These are phyloP conservation scores for Agriopis leucophaearia DNA, from an alignment of 2,888 invertebrate species.

Conservation along the genomic window DNA sequence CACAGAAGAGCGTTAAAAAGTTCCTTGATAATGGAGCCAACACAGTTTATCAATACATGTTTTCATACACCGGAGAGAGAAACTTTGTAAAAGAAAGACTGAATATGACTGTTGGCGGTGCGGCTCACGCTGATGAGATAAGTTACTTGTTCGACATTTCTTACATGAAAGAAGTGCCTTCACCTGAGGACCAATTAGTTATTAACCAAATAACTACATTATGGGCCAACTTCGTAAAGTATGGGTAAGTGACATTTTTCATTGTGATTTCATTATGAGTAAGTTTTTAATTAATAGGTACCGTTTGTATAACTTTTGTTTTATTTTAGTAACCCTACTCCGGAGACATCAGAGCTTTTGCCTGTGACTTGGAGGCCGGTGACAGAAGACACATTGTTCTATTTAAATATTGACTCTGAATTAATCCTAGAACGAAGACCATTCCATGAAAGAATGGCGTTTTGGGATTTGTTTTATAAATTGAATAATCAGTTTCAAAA, in stretches of 20 bases:
- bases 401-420: slow-evolving; percentile 52
- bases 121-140: slow-evolving; percentile 59
- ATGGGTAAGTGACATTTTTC: slow-evolving; percentile 53
- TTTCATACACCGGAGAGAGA: slow-evolving; percentile 63
- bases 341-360: slow-evolving; percentile 52
- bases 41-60: slow-evolving; percentile 62
- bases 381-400: slow-evolving; percentile 46
- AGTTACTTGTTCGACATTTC: slow-evolving; percentile 61
- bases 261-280: too few species aligned
- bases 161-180: slow-evolving; percentile 47
- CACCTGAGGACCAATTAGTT: slow-evolving; percentile 54
- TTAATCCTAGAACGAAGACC: slow-evolving; percentile 50
- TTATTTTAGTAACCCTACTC: slow-evolving; percentile 57
- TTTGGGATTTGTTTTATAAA: slow-evolving; percentile 60
- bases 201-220: slow-evolving; percentile 61
- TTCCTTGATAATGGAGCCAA: slow-evolving; percentile 55
- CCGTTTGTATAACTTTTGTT: background rate
- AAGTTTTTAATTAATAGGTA: too few species aligned
- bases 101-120: slow-evolving; percentile 55
- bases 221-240: slow-evolving; percentile 66
- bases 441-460: slow-evolving; percentile 55
- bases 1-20: slow-evolving; percentile 53
- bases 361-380: slow-evolving; percentile 54
- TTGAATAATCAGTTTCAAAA: slow-evolving; percentile 46
- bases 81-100: slow-evolving; percentile 56